These are phyloP conservation scores for Spondyliosoma cantharus DNA, from an alignment of 2,797 vertebrate species.

Conservation along the genomic window DNA sequence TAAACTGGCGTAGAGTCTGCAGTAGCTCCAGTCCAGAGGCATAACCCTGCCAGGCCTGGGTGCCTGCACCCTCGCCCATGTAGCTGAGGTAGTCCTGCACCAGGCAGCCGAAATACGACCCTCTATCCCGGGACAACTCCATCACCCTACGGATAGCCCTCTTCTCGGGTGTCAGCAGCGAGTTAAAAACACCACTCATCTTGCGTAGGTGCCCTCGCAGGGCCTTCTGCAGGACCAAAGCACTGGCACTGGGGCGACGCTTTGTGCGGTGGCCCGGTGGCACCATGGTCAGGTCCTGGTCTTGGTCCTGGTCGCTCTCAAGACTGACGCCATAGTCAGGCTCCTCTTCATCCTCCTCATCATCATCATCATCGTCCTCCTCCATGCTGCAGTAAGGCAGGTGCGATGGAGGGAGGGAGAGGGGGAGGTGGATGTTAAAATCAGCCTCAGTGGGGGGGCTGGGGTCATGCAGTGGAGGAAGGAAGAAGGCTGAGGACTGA, in stretches of 20 bases:
- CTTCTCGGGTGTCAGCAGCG: slow-evolving; percentile 93
- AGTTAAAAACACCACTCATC: slow-evolving; percentile 92
- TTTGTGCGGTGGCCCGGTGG: slow-evolving; percentile 79
- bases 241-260: slow-evolving; percentile 80
- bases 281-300: slow-evolving; percentile 84
- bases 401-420: slow-evolving; percentile 70
- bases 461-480: slow-evolving; percentile 74
- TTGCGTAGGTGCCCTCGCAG: slow-evolving; percentile 90
- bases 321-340: slow-evolving; percentile 72
- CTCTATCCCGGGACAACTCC: slow-evolving; percentile 89
- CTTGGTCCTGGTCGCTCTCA: slow-evolving; percentile 86
- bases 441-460: slow-evolving; percentile 77
- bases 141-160: slow-evolving; percentile 88
- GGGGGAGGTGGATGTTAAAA: slow-evolving; percentile 79
- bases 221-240: slow-evolving; percentile 88
- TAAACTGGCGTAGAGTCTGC: slow-evolving; percentile 95
- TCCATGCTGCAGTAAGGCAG: slow-evolving; percentile 84
- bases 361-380: slow-evolving; percentile 86
- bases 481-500: slow-evolving; percentile 78
- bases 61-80: slow-evolving; percentile 89
- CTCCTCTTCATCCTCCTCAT: slow-evolving; percentile 72
- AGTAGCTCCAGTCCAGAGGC: slow-evolving; percentile 91
- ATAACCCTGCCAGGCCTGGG: slow-evolving; percentile 82
- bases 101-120: slow-evolving; percentile 93
- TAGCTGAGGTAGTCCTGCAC: slow-evolving; percentile 96